Percentiles rank a stretch among this genome's conserved stretches.
Evolutionary conservation across 2,113 vertebrate species (phyloP).

Genomic region (Uropsilus gracilis): DNA sequence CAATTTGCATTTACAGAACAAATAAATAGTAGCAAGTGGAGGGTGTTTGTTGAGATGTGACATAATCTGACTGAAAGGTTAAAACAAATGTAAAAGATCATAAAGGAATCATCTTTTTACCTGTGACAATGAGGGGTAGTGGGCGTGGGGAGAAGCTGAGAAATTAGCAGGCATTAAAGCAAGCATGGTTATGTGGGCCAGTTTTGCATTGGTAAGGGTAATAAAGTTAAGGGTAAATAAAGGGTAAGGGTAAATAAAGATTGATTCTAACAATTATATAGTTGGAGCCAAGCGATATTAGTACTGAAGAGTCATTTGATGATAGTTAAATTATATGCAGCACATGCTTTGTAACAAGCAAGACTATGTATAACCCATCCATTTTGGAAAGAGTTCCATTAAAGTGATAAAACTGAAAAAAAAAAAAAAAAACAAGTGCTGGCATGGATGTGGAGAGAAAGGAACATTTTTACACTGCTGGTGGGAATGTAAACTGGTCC

Average conservation of each 20-base stretch:
- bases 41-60: not conserved
- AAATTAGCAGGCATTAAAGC: not conserved
- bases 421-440: no score
- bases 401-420: constrained; percentile 14
- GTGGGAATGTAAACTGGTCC: no score
- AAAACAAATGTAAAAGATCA: not conserved
- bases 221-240: no score
- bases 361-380: not conserved
- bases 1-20: no score
- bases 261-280: not conserved
- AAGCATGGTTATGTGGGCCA: not conserved
- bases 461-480: no score
- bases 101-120: not conserved
- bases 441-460: no score
- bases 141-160: not conserved
- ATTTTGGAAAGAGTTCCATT: constrained; percentile 19
- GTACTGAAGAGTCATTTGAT: not conserved
- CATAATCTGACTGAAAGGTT: not conserved
- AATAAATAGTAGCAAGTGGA: not conserved
- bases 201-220: not conserved
- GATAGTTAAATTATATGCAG: not conserved
- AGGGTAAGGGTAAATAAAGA: not conserved
- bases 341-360: not conserved
- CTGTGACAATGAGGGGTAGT: not conserved
- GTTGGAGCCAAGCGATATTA: not conserved